Evolutionary conservation across 2,797 vertebrate species (phyloP).

Genomic region (Pangasius macronema): DNA sequence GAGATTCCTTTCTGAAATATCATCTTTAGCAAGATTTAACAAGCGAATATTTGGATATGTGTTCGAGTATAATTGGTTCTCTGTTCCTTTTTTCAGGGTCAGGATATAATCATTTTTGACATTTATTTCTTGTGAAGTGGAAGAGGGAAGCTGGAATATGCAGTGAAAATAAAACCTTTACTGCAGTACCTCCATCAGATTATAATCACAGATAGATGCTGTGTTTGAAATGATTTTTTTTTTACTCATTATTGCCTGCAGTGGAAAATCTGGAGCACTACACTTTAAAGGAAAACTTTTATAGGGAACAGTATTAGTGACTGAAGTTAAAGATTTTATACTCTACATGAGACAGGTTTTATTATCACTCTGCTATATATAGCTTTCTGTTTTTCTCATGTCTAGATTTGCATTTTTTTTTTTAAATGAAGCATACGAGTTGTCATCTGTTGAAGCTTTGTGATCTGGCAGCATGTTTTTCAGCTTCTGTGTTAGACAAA

Average conservation of each 20-base stretch:
- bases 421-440: background rate
- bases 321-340: background rate
- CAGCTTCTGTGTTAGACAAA: background rate
- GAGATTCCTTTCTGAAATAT: background rate
- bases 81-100: background rate
- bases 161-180: constrained; percentile 6
- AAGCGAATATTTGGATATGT: background rate
- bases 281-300: background rate
- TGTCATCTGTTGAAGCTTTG: background rate
- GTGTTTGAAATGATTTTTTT: background rate
- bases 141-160: background rate
- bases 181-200: background rate
- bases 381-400: background rate
- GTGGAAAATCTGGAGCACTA: background rate
- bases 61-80: background rate
- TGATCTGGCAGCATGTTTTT: background rate
- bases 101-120: constrained; percentile 2
- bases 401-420: background rate
- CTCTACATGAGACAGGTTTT: background rate
- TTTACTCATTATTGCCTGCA: background rate
- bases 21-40: background rate
- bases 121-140: background rate
- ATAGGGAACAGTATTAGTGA: background rate
- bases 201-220: background rate
- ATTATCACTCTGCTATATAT: background rate